Evolutionary conservation across 2,113 vertebrate genomes (phyloP).

Genomic region (Pholis gunnellus): DNA sequence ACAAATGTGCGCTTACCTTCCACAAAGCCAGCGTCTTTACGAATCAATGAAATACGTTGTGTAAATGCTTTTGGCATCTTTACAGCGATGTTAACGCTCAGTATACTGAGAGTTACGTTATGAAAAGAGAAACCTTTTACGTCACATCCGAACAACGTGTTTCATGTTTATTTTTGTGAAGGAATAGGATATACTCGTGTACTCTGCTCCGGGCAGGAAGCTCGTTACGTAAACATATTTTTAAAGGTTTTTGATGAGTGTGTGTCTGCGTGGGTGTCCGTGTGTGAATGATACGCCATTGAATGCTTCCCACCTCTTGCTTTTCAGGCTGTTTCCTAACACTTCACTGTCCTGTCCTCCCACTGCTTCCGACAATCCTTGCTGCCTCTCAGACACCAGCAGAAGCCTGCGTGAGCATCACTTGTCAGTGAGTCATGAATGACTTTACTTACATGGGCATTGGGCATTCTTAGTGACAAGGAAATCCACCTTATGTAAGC

Average conservation of each 20-base stretch:
- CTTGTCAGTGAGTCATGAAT: slow-evolving; percentile 61
- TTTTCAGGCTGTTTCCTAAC: slow-evolving; percentile 63
- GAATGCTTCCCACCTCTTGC: slow-evolving; percentile 68
- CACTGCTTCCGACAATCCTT: slow-evolving; percentile 68
- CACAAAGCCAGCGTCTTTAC: neutral
- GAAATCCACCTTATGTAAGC: slow-evolving; percentile 55
- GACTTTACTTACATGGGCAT: slow-evolving; percentile 65
- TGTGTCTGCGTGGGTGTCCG: slow-evolving; percentile 55
- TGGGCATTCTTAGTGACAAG: slow-evolving; percentile 7
- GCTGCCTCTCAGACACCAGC: slow-evolving; percentile 57
- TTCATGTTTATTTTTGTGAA: slow-evolving; percentile 51
- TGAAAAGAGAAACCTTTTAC: slow-evolving; percentile 10
- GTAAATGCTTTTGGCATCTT: neutral
- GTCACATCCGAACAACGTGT: slow-evolving; percentile 29
- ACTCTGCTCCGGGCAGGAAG: slow-evolving; percentile 39
- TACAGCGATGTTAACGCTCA: neutral
- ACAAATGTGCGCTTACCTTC: neutral
- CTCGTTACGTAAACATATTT: slow-evolving; percentile 34
- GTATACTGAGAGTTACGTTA: neutral
- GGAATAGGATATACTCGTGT: slow-evolving; percentile 26
- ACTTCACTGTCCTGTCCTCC: slow-evolving; percentile 60
- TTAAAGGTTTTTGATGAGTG: slow-evolving; percentile 36
- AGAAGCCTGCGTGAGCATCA: slow-evolving; percentile 47
- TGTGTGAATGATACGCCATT: slow-evolving; percentile 54
- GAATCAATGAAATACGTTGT: neutral